Base-by-base conservation (phyloP, 2,888 invertebrate species). In the Alitta virens region DNA sequence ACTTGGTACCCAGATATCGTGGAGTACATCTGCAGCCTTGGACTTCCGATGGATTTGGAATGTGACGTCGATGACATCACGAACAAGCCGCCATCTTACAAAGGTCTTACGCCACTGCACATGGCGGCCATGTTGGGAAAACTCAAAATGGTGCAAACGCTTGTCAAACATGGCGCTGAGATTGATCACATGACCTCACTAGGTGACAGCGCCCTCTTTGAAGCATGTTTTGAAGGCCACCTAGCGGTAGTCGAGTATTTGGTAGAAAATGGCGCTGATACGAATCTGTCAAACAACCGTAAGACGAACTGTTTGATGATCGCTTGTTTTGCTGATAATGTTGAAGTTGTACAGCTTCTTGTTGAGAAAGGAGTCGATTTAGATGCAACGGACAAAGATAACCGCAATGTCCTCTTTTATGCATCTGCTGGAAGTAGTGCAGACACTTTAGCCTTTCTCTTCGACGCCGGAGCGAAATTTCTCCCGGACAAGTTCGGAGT, bases 191-290 rank as follows among this genome's bases (percentile, higher is more conserved):
- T n/a, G 21, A 68, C 59, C 16, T 27, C 42, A 2, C 25, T 63
- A 21, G 68, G 70, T 0, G 68, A 64, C 43, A 68, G 65, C 2
- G 52, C 69, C 1, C 55, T 68, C 12, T 57, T 60, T 23, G 70
- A 70, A 50, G 68, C 69, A 16, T 68, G 68, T 43, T 66, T 62
- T 42, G 70, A 70, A 51, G 70, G 70, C 1, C 66, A 70, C 49
- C 42, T 51, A 12, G 40, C 58, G 24, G 61, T 68, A 3, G 68
- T 64, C 2, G 50, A 65, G 40, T 52, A 53, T 27, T 56, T 70
- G 26, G 18, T 63, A 18, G 55, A 68, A 12, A 46, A 52, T 7
- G 63, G 65, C 2, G 68, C 67, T 16, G 53, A 60, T 43, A 25
- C 58, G 1, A 55, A 65, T 21, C 33, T 63, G 16, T 60, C 55